Base-by-base conservation (phyloP, 2,797 vertebrate genomes). In the Ciconia nigra region DNA sequence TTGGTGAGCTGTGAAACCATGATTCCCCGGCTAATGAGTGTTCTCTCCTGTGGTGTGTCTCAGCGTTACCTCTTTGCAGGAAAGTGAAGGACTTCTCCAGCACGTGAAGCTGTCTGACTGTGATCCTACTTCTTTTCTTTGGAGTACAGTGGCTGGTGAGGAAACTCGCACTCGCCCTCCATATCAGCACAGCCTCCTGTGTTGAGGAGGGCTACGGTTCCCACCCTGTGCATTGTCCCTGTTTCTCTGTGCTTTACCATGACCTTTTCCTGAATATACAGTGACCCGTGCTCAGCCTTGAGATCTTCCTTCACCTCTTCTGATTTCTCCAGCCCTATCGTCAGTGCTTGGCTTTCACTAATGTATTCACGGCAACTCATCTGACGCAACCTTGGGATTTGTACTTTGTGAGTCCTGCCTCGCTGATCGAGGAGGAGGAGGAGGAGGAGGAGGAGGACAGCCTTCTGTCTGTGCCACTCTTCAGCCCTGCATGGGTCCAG, bases 31-130 rank as follows among this genome's bases (percentile, higher is more conserved):
- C 26, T 20, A 17, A 59, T 6, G 41, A 71, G 2, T 16, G 44
- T 19, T 28, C 9, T 61, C 49, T 39, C 20, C 13, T 21, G 2
- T 2, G 42, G 13, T 25, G 8, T 39, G 4, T 65, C 72, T 54
- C 49, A 39, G 46, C 2, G 0, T 12, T 44, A 21, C 13, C 52
- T 22, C 42, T 54, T 52, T 58, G 33, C 17, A 3, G 18, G 58
- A 41, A 33, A 54, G 49, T 1, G 1, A 54, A 44, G n/a, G 33
- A 5, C 33, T 79, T 46, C 35, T 52, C 67, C 69, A 82, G 47
- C 41, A 11, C 0, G 0, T 31, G 73, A 39, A 54, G 72, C 61
- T 55, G 4, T 25, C 62, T 88, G 74, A 33, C 39, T 2, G 0
- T 14, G 4, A 78, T 37, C 61, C 82, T 59, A 3, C 42, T 70